These are phyloP conservation scores for Sphinx pinastri DNA, from an alignment of 2,888 invertebrate genomes.

Conservation along the genomic window DNA sequence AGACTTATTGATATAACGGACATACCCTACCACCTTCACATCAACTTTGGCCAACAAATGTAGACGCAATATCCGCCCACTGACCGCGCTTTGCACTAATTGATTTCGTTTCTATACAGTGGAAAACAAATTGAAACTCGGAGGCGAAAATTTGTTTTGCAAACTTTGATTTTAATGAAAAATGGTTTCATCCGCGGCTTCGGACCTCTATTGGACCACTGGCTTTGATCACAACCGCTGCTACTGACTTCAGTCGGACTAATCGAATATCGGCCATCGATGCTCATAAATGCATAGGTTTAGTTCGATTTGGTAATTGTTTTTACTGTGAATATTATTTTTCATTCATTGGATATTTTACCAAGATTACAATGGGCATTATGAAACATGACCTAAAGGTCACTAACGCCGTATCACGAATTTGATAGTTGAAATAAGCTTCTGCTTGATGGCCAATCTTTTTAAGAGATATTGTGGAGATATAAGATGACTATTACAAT, in stretches of 20 bases:
- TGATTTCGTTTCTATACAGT: conserved; percentile 52
- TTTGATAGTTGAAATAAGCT: too few relatives aligned
- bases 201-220: background rate
- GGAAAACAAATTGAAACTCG: conserved; percentile 37
- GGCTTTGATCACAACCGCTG: conserved; percentile 12
- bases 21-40: conserved; percentile 14
- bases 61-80: conserved; percentile 53
- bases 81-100: conserved; percentile 54
- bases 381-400: too few relatives aligned
- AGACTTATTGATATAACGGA: background rate
- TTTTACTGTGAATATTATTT: too few relatives aligned
- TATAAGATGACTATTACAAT: too few relatives aligned
- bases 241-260: conserved; percentile 5
- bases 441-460: too few relatives aligned
- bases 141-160: conserved; percentile 23
- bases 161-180: conserved; percentile 26
- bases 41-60: conserved; percentile 30
- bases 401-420: too few relatives aligned
- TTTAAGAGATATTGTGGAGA: too few relatives aligned
- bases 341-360: too few relatives aligned
- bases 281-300: conserved; percentile 6
- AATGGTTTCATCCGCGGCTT: conserved; percentile 19
- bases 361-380: background rate
- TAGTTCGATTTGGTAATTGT: background rate
- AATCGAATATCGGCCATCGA: conserved; percentile 1